Evolutionary conservation across 1,140 invertebrate species (phyloP).

Genomic region (Drosophila lini): DNA sequence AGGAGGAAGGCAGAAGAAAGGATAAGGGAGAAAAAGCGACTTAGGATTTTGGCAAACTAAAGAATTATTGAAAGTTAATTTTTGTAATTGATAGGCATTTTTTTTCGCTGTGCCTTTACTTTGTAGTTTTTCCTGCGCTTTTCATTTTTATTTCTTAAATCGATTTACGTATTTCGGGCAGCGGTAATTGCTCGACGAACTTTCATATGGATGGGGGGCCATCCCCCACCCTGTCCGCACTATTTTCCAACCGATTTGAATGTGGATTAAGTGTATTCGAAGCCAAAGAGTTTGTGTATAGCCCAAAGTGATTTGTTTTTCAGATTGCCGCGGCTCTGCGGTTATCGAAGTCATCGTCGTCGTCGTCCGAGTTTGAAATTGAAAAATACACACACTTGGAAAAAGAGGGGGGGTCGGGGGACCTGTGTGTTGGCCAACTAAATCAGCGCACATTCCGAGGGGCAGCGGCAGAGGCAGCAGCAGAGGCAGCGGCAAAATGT

Average conservation of each 20-base stretch:
- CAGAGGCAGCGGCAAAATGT: conserved; percentile 63
- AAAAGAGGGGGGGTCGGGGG: background rate
- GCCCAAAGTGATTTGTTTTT: conserved; percentile 81
- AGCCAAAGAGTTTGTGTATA: conserved; percentile 65
- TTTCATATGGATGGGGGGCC: conserved; percentile 62
- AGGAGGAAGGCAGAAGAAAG: background rate
- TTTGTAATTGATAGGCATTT: background rate
- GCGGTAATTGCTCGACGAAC: conserved; percentile 70
- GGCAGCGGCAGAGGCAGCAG: conserved; percentile 36
- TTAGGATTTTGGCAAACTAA: background rate
- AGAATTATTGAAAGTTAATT: too few species aligned
- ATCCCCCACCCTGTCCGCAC: background rate
- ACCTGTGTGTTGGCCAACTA: conserved; percentile 27
- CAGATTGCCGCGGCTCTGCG: conserved; percentile 70
- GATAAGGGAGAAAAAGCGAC: background rate
- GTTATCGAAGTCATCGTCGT: conserved; percentile 51
- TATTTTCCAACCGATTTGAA: conserved; percentile 42
- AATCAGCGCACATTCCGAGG: conserved; percentile 77
- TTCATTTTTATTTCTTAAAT: conserved; percentile 65
- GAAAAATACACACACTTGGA: conserved; percentile 41
- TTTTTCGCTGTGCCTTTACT: background rate
- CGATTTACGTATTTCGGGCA: conserved; percentile 80
- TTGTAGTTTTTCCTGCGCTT: conserved; percentile 20
- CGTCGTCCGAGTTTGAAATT: conserved; percentile 53
- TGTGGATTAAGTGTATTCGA: conserved; percentile 80